Evolutionary conservation across 2,113 vertebrate species (phyloP), one percentile per base, ranked within the genome.

Genomic region (Uropsilus gracilis): DNA sequence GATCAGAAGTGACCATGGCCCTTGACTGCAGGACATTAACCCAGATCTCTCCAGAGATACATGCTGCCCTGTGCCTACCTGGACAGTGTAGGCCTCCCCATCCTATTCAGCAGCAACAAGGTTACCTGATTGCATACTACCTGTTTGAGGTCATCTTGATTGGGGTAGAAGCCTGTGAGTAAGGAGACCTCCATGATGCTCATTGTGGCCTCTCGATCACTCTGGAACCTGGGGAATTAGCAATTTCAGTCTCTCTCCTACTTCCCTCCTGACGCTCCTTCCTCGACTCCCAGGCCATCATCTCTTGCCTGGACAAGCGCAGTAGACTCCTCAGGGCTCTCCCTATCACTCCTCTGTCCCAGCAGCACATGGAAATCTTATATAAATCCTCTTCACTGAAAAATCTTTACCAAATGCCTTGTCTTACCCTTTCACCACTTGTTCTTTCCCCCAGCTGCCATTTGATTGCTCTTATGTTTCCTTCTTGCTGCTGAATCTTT

Each of bases 161-260:
- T 94, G 18, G 64, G 85, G 22, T 97, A 96, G 95, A 98, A 99
- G 64, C 98, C 98, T 0, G 98, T 99, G 61, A 98, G 97, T 86
- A 99, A 50, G 39, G 98, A 97, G 9, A 99, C 94, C 68, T 99
- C 98, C 76, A 99, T 77, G 75, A 98, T 95, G n/a, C 98, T 97
- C 98, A 99, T 98, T 26, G 97, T 93, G 73, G 98, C 98, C 11
- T 98, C 97, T 22, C 0, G 91, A 0, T 95, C 26, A 18, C 98
- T 98, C 88, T 20, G 82, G 86, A 81, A 96, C 72, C 96, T 97
- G 85, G 30, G 34, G 61, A 80, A 72, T 84, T 48, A 80, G 94
- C 34, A 80, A 64, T 8, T 0, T 3, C 22, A 20, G 28, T 68
- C 6, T 55, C 32, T 55, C 44, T 53, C 53, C 53, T 13, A 12